A percentile compares a stretch with the other conserved stretches of the same genome.
Conservation (phyloP, 2,113 vertebrate genomes). For the Scomber colias region DNA sequence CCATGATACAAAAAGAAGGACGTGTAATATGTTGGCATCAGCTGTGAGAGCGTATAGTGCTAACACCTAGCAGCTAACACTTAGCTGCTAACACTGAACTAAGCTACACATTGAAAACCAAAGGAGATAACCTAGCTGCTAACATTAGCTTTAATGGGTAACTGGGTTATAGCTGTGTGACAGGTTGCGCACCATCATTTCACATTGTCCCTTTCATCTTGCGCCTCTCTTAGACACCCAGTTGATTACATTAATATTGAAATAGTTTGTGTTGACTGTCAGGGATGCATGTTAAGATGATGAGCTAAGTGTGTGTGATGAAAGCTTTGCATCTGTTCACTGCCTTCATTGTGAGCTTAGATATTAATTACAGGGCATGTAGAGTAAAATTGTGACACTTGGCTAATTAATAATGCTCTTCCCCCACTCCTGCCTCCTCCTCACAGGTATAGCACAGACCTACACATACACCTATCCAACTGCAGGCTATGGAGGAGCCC, state of each 20-base stretch:
- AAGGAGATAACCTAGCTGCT: not conserved
- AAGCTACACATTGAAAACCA: not conserved
- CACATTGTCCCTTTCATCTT: not conserved
- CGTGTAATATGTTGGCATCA: not conserved
- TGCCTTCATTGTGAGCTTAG: not conserved
- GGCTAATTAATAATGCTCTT: not conserved
- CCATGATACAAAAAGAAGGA: not conserved
- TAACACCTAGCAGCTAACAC: slow-evolving; percentile 4
- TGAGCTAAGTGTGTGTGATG: slow-evolving; percentile 1
- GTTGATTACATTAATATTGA: not conserved
- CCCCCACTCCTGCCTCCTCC: not conserved
- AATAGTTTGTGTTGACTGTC: slow-evolving; percentile 3
- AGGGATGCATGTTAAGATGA: not conserved
- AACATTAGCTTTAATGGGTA: not conserved
- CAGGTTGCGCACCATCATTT: slow-evolving; percentile 14
- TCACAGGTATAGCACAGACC: slow-evolving; percentile 88
- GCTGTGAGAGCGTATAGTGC: not conserved
- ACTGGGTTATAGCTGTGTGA: not conserved
- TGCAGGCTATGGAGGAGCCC: slow-evolving; percentile 81
- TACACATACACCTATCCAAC: slow-evolving; percentile 83
- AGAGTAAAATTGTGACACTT: not conserved
- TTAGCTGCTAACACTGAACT: slow-evolving; percentile 29
- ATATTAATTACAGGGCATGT: not conserved
- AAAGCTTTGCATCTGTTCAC: not conserved
- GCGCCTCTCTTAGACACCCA: not conserved